Evolutionary conservation across 2,797 vertebrate genomes (phyloP).

Genomic region (Cottoperca gobio): DNA sequence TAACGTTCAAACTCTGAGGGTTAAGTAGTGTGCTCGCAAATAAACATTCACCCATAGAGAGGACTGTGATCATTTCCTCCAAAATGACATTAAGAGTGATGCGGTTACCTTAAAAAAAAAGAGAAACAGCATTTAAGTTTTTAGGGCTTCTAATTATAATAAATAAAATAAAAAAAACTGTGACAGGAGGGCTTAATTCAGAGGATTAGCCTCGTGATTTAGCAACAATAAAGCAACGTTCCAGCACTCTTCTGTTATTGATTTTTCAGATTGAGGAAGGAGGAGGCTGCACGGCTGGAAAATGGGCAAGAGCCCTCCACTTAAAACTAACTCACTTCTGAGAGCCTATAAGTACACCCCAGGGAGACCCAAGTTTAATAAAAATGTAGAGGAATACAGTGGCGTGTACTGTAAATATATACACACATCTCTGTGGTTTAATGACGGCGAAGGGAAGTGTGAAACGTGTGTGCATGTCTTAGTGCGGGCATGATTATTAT

Average conservation of each 20-base stretch:
- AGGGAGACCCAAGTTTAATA: slow-evolving; percentile 49
- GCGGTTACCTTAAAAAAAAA: slow-evolving; percentile 34
- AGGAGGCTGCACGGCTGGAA: slow-evolving; percentile 48
- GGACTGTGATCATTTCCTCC: slow-evolving; percentile 32
- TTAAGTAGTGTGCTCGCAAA: slow-evolving; percentile 36
- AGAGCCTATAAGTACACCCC: slow-evolving; percentile 52
- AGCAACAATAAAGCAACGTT: slow-evolving; percentile 69
- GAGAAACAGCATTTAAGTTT: no score
- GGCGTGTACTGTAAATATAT: background rate
- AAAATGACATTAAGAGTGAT: slow-evolving; percentile 26
- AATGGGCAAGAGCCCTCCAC: slow-evolving; percentile 54
- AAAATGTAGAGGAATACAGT: slow-evolving; percentile 43
- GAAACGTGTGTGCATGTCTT: background rate
- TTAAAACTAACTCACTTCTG: slow-evolving; percentile 61
- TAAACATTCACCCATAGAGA: slow-evolving; percentile 32
- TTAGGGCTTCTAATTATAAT: slow-evolving; percentile 33
- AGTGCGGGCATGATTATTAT: background rate
- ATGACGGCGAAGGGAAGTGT: no score
- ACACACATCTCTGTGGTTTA: no score
- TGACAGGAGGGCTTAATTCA: slow-evolving; percentile 51
- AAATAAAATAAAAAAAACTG: background rate
- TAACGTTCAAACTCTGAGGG: slow-evolving; percentile 29
- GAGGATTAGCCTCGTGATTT: slow-evolving; percentile 63
- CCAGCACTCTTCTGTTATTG: slow-evolving; percentile 58
- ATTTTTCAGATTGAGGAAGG: slow-evolving; percentile 49